Conservation (phyloP, 2,888 invertebrate genomes). For the Amblyjoppa proteus region DNA sequence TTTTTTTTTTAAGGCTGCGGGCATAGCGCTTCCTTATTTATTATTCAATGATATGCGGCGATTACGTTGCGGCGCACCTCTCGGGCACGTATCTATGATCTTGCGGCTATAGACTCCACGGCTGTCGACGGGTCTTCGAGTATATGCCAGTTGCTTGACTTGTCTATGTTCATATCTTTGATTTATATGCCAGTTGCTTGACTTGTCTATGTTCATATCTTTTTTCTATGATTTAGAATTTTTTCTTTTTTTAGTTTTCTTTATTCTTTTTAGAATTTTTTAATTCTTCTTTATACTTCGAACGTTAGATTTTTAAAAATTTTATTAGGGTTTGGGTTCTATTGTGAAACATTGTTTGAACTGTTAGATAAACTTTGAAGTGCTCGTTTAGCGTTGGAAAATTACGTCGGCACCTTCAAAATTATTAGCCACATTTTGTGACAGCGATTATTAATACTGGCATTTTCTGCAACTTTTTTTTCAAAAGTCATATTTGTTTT, state of each 20-base stretch:
- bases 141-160: constrained; percentile 32
- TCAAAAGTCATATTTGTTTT: too few species aligned
- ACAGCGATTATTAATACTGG: too few species aligned
- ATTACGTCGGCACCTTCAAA: too few species aligned
- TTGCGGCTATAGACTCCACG: constrained; percentile 1
- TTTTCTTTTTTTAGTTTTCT: neutral
- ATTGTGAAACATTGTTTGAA: neutral
- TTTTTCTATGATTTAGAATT: neutral
- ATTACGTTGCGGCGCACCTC: constrained; percentile 58
- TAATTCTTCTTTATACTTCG: neutral
- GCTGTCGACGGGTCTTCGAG: constrained; percentile 12
- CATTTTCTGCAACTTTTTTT: too few species aligned
- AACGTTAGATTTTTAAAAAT: neutral
- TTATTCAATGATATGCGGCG: constrained; percentile 65
- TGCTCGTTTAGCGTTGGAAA: too few species aligned
- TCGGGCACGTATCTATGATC: constrained; percentile 4
- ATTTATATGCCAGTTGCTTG: constrained; percentile 32
- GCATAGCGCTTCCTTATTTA: constrained; percentile 57
- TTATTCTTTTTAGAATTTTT: constrained; percentile 2
- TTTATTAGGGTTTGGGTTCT: neutral
- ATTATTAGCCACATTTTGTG: too few species aligned
- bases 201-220: constrained; percentile 9
- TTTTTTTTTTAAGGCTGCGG: neutral
- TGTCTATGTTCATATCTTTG: neutral
- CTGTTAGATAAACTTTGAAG: neutral